Evolutionary conservation across 2,797 vertebrate genomes (phyloP).

Genomic region (Coregonus suidteri): DNA sequence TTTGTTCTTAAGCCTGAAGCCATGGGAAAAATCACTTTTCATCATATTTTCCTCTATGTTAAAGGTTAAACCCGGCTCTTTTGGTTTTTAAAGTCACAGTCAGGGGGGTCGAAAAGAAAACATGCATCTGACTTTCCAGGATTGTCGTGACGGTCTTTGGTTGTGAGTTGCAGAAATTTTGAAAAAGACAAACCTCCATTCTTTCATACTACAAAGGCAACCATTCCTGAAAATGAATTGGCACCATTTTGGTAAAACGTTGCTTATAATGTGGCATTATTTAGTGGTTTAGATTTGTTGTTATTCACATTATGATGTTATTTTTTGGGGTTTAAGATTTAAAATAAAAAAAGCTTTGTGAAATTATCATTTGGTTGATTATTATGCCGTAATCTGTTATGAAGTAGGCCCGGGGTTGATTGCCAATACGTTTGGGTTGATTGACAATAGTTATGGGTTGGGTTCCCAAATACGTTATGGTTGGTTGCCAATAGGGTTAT

Average conservation of each 20-base stretch:
- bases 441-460: no score
- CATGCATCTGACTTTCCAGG: neutral
- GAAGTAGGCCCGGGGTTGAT: neutral
- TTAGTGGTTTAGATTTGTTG: neutral
- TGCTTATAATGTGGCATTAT: neutral
- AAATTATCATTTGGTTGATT: conserved; percentile 1
- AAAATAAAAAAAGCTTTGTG: neutral
- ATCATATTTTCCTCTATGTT: no score
- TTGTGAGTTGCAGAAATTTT: neutral
- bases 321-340: neutral
- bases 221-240: neutral
- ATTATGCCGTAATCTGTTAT: neutral
- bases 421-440: no score
- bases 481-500: no score
- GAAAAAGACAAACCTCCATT: neutral
- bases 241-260: neutral
- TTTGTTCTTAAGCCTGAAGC: neutral
- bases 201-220: neutral
- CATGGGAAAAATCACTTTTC: neutral
- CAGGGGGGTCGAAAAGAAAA: no score
- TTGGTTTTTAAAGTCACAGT: no score
- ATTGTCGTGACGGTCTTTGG: neutral
- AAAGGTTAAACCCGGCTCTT: no score
- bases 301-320: neutral
- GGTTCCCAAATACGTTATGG: no score